A percentile compares a stretch with the other conserved stretches of the same genome.
phyloP scores from a whole-genome alignment of 2,113 vertebrate species.

The Tautogolabrus adspersus region DNA sequence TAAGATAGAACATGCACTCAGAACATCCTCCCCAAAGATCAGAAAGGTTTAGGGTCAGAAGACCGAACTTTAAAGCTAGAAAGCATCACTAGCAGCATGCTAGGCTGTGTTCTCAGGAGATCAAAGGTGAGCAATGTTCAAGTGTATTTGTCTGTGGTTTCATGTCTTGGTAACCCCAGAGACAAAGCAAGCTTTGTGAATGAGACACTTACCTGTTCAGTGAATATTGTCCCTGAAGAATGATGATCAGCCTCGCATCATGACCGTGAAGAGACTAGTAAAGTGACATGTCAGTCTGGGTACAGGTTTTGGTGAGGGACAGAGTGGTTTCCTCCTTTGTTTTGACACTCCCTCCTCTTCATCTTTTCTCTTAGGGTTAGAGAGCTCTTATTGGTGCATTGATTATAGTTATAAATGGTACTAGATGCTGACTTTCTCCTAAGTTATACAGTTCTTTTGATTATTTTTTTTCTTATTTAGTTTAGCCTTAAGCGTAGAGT shows the following conservation, averaged over 20 bases:
- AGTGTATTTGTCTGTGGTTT: conserved; percentile 56
- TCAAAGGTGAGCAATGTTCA: conserved; percentile 21
- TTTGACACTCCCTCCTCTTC: conserved; percentile 78
- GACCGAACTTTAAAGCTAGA: neutral
- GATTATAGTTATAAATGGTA: conserved; percentile 31
- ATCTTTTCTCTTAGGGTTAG: conserved; percentile 10
- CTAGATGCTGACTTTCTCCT: conserved; percentile 12
- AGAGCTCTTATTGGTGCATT: conserved; percentile 72
- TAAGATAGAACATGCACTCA: conserved; percentile 58
- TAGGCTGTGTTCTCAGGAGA: conserved; percentile 25
- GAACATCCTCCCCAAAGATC: conserved; percentile 39
- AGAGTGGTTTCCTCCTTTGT: conserved; percentile 71
- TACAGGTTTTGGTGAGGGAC: conserved; percentile 70
- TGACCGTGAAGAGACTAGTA: conserved; percentile 64
- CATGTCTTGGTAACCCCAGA: conserved; percentile 6
- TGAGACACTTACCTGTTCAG: conserved; percentile 71
- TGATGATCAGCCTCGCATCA: conserved; percentile 50
- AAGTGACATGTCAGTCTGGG: conserved; percentile 67
- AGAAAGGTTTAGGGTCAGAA: conserved; percentile 23
- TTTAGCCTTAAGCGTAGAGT: neutral
- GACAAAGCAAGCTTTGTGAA: conserved; percentile 27
- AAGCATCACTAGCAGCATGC: neutral
- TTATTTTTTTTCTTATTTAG: neutral
- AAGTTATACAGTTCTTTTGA: too few species aligned
- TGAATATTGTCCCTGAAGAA: conserved; percentile 51